Conservation (phyloP, 2,797 vertebrate genomes). For the Lateolabrax maculatus region DNA sequence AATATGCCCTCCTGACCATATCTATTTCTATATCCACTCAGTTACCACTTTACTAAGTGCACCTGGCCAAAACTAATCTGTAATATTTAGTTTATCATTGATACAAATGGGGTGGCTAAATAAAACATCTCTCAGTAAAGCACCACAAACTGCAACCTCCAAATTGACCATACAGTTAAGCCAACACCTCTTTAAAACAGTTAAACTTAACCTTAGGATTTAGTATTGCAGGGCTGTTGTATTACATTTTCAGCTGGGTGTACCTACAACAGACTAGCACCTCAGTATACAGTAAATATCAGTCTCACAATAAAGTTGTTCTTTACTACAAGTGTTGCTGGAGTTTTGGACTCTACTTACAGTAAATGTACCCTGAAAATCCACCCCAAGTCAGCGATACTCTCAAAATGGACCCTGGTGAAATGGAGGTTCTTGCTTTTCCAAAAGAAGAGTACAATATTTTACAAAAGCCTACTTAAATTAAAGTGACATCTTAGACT, state of each 20-base stretch:
- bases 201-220: neutral
- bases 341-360: neutral
- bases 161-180: neutral
- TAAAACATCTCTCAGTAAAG: neutral
- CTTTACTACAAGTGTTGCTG: neutral
- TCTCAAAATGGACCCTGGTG: neutral
- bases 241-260: neutral
- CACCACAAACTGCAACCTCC: too few species aligned
- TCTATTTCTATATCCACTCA: neutral
- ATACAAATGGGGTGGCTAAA: neutral
- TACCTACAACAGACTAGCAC: too few species aligned
- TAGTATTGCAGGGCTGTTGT: neutral
- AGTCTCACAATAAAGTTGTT: neutral
- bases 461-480: neutral
- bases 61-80: neutral
- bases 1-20: neutral
- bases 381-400: neutral
- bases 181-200: neutral
- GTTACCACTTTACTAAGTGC: neutral
- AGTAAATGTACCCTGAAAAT: neutral
- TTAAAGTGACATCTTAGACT: neutral
- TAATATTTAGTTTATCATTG: neutral
- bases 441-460: neutral
- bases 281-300: neutral
- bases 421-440: neutral